Evolutionary conservation across 2,113 vertebrate genomes (phyloP).

Genomic region (Morone saxatilis): DNA sequence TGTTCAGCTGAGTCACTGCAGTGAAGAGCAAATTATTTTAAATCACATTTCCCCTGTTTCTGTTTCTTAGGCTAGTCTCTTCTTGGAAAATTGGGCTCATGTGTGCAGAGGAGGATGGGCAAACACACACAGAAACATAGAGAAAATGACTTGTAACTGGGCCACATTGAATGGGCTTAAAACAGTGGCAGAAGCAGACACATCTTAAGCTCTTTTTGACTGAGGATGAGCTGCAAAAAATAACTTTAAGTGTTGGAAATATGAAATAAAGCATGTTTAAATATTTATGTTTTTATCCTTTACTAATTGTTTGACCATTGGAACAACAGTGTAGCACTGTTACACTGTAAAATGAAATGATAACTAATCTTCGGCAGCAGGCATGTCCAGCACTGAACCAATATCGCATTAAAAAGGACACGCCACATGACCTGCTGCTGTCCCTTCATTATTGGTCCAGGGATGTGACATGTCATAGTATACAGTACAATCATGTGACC

Average conservation of each 20-base stretch:
- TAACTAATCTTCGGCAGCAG: background rate
- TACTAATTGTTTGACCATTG: background rate
- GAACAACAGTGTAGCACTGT: background rate
- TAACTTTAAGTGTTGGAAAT: background rate
- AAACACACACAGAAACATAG: background rate
- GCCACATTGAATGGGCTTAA: background rate
- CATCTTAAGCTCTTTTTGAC: background rate
- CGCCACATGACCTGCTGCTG: slow-evolving; percentile 13
- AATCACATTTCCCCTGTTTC: slow-evolving; percentile 33
- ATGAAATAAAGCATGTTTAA: background rate
- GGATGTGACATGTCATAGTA: background rate
- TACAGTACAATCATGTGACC: slow-evolving; percentile 34
- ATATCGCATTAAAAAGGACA: background rate
- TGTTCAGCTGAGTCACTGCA: slow-evolving; percentile 10
- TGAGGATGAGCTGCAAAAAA: background rate
- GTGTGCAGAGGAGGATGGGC: slow-evolving; percentile 11
- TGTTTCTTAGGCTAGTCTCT: background rate
- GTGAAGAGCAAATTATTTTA: background rate
- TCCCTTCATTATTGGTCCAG: background rate
- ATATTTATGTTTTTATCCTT: background rate
- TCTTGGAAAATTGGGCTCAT: slow-evolving; percentile 52
- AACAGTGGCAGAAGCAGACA: background rate
- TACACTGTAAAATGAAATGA: too few relatives aligned
- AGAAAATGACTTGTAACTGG: background rate
- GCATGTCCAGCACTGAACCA: slow-evolving; percentile 6